A percentile compares a stretch with the other conserved stretches of the same genome.
Conservation (phyloP, 1,140 invertebrate species). For the Drosophila pectinifera region DNA sequence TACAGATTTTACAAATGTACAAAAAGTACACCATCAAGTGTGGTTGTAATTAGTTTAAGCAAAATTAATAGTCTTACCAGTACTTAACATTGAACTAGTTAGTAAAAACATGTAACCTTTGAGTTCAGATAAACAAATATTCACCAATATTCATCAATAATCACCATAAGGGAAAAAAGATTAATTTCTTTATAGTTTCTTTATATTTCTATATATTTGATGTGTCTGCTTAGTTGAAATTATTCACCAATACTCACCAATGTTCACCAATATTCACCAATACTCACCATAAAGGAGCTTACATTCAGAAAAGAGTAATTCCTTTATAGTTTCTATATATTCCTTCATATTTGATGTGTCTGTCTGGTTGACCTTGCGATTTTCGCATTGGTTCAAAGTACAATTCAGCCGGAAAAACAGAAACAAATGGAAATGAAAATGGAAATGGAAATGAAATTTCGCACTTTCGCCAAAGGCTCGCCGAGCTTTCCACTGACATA, state of each 20-base stretch:
- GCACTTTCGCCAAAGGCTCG: slow-evolving; percentile 23
- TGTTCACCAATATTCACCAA: neutral
- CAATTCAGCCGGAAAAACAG: slow-evolving; percentile 6
- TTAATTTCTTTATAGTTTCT: neutral
- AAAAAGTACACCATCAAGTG: neutral
- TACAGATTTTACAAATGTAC: too few species aligned
- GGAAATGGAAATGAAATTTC: slow-evolving; percentile 3
- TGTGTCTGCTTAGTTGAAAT: neutral
- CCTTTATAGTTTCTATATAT: too few species aligned
- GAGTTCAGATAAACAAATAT: neutral
- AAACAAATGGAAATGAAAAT: slow-evolving; percentile 1
- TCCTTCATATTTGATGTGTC: neutral
- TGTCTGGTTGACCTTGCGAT: slow-evolving; percentile 7
- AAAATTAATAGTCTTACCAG: neutral
- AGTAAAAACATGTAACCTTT: too few species aligned
- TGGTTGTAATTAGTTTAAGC: too few species aligned
- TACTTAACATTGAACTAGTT: neutral
- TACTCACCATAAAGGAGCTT: neutral
- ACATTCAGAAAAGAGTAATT: too few species aligned
- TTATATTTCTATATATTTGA: too few species aligned
- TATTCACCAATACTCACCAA: neutral
- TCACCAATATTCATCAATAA: neutral
- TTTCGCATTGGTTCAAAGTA: slow-evolving; percentile 1
- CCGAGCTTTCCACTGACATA: slow-evolving; percentile 28
- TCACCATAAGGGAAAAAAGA: neutral